phyloP scores from a whole-genome alignment of 2,888 invertebrate species.

The Folsomia manolachei region DNA sequence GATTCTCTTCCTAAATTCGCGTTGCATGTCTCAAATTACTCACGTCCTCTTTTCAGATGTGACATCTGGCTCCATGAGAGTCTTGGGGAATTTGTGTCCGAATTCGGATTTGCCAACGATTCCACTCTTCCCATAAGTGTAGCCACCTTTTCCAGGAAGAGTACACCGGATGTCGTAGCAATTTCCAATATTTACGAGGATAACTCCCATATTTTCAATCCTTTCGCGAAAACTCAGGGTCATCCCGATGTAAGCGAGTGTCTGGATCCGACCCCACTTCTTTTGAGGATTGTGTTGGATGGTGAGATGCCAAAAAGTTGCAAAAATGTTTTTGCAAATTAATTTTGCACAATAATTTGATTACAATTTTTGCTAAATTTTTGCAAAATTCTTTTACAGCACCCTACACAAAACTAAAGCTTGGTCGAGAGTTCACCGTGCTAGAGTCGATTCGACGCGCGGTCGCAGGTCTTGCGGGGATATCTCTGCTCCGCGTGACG shows the following conservation, averaged over 20 bases:
- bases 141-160: constrained; percentile 47
- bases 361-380: not conserved
- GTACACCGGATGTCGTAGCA: constrained; percentile 49
- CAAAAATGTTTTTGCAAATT: not conserved
- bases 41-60: constrained; percentile 34
- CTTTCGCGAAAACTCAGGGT: constrained; percentile 47
- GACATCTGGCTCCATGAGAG: constrained; percentile 51
- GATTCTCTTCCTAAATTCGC: too few relatives aligned
- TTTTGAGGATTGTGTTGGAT: constrained; percentile 48
- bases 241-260: constrained; percentile 45
- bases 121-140: constrained; percentile 47
- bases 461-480: constrained; percentile 53
- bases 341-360: not conserved
- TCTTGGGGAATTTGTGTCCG: constrained; percentile 48
- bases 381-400: constrained; percentile 26
- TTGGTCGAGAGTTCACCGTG: constrained; percentile 50
- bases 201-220: constrained; percentile 46
- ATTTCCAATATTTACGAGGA: constrained; percentile 50
- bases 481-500: constrained; percentile 53
- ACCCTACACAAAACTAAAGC: constrained; percentile 48
- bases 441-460: constrained; percentile 53
- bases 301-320: constrained; percentile 27
- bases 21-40: not conserved
- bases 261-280: constrained; percentile 48
- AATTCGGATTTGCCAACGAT: constrained; percentile 50